Evolutionary conservation across 2,113 vertebrate genomes (phyloP), one percentile per base, ranked within the genome.

Genomic region (Bos indicus): DNA sequence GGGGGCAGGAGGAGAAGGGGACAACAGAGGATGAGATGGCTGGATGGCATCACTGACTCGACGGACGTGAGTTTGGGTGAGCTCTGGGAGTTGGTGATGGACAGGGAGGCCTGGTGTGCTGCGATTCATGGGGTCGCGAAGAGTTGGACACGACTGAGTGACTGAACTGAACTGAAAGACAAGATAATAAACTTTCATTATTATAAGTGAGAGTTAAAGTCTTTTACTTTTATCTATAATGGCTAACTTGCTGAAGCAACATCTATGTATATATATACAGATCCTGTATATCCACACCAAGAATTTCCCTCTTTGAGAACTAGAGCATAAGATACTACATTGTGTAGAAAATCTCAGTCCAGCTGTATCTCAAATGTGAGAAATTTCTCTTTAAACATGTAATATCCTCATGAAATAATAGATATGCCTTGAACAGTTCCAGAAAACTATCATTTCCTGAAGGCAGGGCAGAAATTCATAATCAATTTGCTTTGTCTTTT

Each of bases 121-220:
- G 59, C 1, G 5, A 60, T 62, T 62, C 26, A 30, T 14, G 59
- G 28, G 12, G 59, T 60, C 11, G 0, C 59, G 30, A 7, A 30
- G 59, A 30, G 59, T 30, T 0, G 0, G 59, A 60, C 59, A 14
- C 0, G 26, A 60, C 59, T 60, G 59, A 60, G 59, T 0, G 5
- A 60, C 59, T 30, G 26, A 60, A 60, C 57, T 59, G 26, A 28
- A 62, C 59, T 62, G 28, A 30, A 62, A 62, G 43, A 71, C 19
- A 60, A 64, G 25, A 48, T 43, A 77, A 71, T 95, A 60, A 94
- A 77, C 3, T 88, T 78, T 13, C 11, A 10, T 83, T 81, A 48
- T 85, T 93, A 43, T 88, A 74, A 90, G 30, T 52, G 71, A 77
- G 46, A 90, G 1, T 71, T 97, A 51, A 86, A 60, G 33, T 26